Percentiles rank a stretch among this genome's conserved stretches.
Evolutionary conservation across 2,113 vertebrate genomes (phyloP).

Genomic region (Trichomycterus rosablanca): DNA sequence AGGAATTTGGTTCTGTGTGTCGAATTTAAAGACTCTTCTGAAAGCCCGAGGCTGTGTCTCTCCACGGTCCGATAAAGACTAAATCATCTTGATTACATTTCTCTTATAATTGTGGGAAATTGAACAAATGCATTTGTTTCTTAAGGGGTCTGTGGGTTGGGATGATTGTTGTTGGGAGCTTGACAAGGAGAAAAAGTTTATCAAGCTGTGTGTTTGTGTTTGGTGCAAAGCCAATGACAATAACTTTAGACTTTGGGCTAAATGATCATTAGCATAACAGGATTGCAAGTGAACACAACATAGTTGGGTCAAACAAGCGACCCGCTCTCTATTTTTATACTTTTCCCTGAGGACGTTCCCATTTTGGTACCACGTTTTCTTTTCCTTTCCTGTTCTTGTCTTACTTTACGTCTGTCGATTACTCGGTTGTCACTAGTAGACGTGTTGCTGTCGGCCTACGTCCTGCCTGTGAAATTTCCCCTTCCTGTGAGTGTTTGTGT

Average conservation of each 20-base stretch:
- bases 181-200: background rate
- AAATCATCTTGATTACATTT: constrained; percentile 6
- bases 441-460: background rate
- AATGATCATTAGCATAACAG: constrained; percentile 10
- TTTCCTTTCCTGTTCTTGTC: constrained; percentile 1
- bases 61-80: constrained; percentile 5
- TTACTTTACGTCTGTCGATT: background rate
- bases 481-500: constrained; percentile 11
- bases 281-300: background rate
- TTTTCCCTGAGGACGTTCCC: constrained; percentile 10
- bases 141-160: background rate
- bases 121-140: constrained; percentile 4
- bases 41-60: background rate
- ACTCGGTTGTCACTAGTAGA: constrained; percentile 20
- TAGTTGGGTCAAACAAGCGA: background rate
- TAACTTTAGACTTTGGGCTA: constrained; percentile 15
- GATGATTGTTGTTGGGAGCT: background rate
- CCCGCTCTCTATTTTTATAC: background rate
- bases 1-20: background rate
- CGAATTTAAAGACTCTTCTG: background rate
- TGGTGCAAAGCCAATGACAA: constrained; percentile 13
- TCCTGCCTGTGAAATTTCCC: constrained; percentile 10
- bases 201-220: constrained; percentile 1
- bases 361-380: constrained; percentile 6
- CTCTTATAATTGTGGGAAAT: constrained; percentile 6